Evolutionary conservation across 2,113 vertebrate genomes (phyloP).

Genomic region (Zosterops borbonicus): DNA sequence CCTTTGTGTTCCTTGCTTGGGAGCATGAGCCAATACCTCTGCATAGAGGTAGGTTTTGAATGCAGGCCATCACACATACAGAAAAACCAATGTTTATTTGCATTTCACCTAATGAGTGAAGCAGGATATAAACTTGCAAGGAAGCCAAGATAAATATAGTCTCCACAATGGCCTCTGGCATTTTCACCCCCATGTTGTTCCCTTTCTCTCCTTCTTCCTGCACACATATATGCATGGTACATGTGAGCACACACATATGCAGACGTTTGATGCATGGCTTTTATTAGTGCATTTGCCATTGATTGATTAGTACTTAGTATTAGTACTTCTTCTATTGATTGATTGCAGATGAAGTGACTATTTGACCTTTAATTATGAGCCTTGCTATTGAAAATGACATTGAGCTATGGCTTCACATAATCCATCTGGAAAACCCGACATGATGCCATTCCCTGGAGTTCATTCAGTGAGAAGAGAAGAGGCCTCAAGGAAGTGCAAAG

Average conservation of each 20-base stretch:
- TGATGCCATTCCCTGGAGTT: slow-evolving; percentile 88
- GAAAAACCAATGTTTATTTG: slow-evolving; percentile 7
- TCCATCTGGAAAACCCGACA: slow-evolving; percentile 87
- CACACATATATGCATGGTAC: slow-evolving; percentile 45
- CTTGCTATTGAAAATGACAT: slow-evolving; percentile 86
- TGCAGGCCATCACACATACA: not conserved
- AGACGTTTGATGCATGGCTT: slow-evolving; percentile 94
- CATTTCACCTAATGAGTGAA: slow-evolving; percentile 13
- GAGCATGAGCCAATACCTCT: not conserved
- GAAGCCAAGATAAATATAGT: slow-evolving; percentile 10
- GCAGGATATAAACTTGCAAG: not conserved
- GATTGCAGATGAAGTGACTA: slow-evolving; percentile 97
- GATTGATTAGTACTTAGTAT: slow-evolving; percentile 85
- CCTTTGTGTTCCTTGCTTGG: not conserved
- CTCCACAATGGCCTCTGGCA: slow-evolving; percentile 1
- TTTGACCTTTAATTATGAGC: slow-evolving; percentile 98
- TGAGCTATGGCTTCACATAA: slow-evolving; percentile 86
- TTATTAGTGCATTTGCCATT: slow-evolving; percentile 95
- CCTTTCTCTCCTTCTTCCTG: slow-evolving; percentile 49
- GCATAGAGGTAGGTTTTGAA: not conserved
- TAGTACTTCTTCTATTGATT: slow-evolving; percentile 94
- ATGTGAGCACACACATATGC: slow-evolving; percentile 75
- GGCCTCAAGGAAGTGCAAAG: slow-evolving; percentile 71
- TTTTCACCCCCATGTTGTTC: slow-evolving; percentile 41
- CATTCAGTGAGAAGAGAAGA: slow-evolving; percentile 72